phyloP scores from a whole-genome alignment of 2,888 invertebrate species.

The Apamea anceps region DNA sequence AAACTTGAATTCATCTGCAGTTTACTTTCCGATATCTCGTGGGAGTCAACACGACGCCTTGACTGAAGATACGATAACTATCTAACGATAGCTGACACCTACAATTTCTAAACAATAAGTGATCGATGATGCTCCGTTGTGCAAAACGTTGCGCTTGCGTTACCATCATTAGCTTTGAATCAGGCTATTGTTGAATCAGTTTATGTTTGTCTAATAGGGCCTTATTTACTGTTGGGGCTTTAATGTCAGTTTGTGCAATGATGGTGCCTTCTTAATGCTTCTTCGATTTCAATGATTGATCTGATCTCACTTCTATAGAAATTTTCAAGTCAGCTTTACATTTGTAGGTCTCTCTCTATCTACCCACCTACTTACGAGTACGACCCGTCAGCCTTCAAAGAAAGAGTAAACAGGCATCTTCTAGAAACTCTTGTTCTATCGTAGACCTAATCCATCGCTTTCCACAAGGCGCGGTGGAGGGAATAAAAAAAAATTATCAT shows the following conservation, averaged over 20 bases:
- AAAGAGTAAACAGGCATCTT: background rate
- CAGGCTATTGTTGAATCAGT: constrained; percentile 37
- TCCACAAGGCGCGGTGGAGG: background rate
- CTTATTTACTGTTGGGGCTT: constrained; percentile 38
- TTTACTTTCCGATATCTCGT: constrained; percentile 56
- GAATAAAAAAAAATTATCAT: background rate
- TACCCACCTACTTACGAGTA: background rate
- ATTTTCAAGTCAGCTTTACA: background rate
- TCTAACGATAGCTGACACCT: constrained; percentile 74
- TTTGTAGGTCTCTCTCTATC: background rate
- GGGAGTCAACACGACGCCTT: constrained; percentile 61
- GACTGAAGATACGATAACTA: constrained; percentile 66
- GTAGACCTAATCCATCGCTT: background rate
- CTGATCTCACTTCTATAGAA: background rate
- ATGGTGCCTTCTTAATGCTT: constrained; percentile 2
- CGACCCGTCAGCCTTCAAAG: background rate
- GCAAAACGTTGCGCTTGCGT: constrained; percentile 65
- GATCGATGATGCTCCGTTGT: constrained; percentile 65
- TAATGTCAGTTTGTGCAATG: constrained; percentile 44
- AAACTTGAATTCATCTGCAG: constrained; percentile 22
- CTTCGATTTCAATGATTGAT: constrained; percentile 12
- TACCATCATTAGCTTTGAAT: constrained; percentile 52
- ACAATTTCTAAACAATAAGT: constrained; percentile 74
- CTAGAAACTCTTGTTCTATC: background rate
- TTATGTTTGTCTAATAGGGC: constrained; percentile 41